Conservation (phyloP, 2,888 invertebrate genomes). For the Lordiphosa fenestrarum region DNA sequence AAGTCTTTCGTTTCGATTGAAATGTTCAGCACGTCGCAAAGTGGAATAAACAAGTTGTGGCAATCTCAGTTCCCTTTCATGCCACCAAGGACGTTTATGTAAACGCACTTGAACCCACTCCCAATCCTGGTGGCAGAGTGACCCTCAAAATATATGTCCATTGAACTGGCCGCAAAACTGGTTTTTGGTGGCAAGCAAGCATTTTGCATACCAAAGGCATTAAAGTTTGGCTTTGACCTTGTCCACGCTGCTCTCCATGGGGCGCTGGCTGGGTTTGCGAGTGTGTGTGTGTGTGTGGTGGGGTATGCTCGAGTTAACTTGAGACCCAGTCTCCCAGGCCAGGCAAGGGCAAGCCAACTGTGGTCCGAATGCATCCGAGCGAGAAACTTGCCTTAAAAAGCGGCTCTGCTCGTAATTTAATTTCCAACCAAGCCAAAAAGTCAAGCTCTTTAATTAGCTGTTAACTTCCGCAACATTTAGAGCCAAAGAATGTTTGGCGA, state of each 20-base stretch:
- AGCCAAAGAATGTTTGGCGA: constrained; percentile 43
- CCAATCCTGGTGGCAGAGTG: constrained; percentile 28
- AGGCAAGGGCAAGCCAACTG: constrained; percentile 62
- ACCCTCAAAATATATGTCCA: constrained; percentile 60
- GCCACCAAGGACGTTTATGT: constrained; percentile 63
- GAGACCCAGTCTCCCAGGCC: constrained; percentile 8
- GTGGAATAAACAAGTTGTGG: constrained; percentile 20
- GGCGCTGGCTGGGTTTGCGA: constrained; percentile 29
- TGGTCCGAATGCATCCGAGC: constrained; percentile 67
- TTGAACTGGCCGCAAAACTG: constrained; percentile 66
- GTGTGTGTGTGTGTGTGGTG: constrained; percentile 18
- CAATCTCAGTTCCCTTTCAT: constrained; percentile 35
- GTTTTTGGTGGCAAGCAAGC: constrained; percentile 48
- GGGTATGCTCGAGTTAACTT: constrained; percentile 69
- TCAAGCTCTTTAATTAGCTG: constrained; percentile 70
- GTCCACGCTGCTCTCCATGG: constrained; percentile 64
- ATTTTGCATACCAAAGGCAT: constrained; percentile 59
- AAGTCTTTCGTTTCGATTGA: constrained; percentile 61
- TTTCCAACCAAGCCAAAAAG: constrained; percentile 47
- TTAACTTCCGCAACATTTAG: constrained; percentile 72
- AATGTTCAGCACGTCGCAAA: constrained; percentile 40
- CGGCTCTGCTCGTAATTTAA: constrained; percentile 54
- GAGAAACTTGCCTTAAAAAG: constrained; percentile 11
- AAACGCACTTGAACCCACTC: constrained; percentile 62
- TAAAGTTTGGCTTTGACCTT: constrained; percentile 60